These are phyloP conservation scores for Eciton burchellii DNA, from an alignment of 1,140 invertebrate genomes.

Conservation along the genomic window DNA sequence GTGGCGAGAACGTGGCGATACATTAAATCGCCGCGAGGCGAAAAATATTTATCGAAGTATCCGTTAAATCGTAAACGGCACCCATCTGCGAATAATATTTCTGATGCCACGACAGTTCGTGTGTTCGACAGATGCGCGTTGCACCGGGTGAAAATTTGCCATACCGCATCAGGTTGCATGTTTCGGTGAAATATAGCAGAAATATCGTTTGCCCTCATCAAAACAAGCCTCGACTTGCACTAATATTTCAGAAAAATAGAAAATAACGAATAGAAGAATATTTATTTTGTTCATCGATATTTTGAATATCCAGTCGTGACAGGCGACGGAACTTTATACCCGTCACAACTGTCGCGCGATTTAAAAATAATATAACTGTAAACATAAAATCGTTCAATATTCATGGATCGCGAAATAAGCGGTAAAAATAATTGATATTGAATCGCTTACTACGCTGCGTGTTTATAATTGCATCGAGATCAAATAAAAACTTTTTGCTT, in stretches of 20 bases:
- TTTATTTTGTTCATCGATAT: constrained; percentile 56
- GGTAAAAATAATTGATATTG: neutral
- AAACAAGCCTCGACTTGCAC: constrained; percentile 38
- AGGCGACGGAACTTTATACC: neutral
- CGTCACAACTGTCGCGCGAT: neutral
- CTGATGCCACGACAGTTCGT: constrained; percentile 25
- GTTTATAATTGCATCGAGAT: neutral
- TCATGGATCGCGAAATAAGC: constrained; percentile 23
- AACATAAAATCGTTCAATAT: constrained; percentile 14
- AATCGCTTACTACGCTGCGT: neutral
- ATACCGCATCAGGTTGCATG: constrained; percentile 10
- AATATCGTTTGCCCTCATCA: constrained; percentile 39
- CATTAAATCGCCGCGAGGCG: constrained; percentile 32
- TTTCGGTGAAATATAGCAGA: constrained; percentile 41
- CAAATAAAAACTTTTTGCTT: constrained; percentile 1
- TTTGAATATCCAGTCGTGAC: constrained; percentile 21
- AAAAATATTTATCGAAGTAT: constrained; percentile 56
- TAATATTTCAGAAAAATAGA: constrained; percentile 55
- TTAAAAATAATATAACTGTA: neutral
- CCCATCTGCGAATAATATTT: constrained; percentile 52
- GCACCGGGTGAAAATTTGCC: constrained; percentile 11
- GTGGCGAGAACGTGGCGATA: neutral
- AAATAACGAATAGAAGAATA: neutral
- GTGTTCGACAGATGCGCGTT: constrained; percentile 26
- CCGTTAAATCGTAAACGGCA: constrained; percentile 42